A percentile compares a stretch with the other conserved stretches of the same genome.
Evolutionary conservation across 2,888 invertebrate genomes (phyloP).

Genomic region (Phlogophora meticulosa): DNA sequence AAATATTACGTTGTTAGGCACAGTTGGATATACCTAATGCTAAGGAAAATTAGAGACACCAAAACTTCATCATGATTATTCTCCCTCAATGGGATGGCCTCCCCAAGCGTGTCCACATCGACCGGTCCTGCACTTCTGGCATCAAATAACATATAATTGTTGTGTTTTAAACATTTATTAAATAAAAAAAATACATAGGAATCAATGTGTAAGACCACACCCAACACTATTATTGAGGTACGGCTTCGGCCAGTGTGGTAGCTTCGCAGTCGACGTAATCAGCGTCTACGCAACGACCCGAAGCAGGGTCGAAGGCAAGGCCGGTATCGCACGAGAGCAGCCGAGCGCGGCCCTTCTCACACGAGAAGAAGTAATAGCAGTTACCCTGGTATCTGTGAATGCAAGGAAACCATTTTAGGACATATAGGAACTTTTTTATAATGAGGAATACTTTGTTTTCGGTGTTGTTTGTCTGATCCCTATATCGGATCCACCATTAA

Average conservation of each 20-base stretch:
- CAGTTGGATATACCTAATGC: too few species aligned
- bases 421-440: not conserved
- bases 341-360: slow-evolving; percentile 74
- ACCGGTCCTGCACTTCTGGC: too few species aligned
- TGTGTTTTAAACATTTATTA: slow-evolving; percentile 27
- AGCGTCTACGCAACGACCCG: slow-evolving; percentile 72
- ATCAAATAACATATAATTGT: not conserved
- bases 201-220: slow-evolving; percentile 1
- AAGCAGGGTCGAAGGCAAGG: slow-evolving; percentile 74
- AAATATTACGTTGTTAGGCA: too few species aligned
- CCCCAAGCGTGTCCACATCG: too few species aligned
- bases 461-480: not conserved
- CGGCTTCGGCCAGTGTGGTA: too few species aligned
- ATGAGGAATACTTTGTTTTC: not conserved
- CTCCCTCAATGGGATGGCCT: too few species aligned
- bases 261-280: slow-evolving; percentile 61
- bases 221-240: not conserved
- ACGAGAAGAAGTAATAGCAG: slow-evolving; percentile 81
- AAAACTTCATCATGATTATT: too few species aligned
- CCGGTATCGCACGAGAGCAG: slow-evolving; percentile 80
- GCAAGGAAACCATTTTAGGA: slow-evolving; percentile 7
- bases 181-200: slow-evolving; percentile 14
- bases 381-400: slow-evolving; percentile 74
- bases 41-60: too few species aligned
- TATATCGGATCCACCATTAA: not conserved